Percentiles rank a stretch among this genome's conserved stretches.
These are phyloP conservation scores for Quadriops clusia DNA, from an alignment of 2,888 invertebrate genomes.

Conservation along the genomic window DNA sequence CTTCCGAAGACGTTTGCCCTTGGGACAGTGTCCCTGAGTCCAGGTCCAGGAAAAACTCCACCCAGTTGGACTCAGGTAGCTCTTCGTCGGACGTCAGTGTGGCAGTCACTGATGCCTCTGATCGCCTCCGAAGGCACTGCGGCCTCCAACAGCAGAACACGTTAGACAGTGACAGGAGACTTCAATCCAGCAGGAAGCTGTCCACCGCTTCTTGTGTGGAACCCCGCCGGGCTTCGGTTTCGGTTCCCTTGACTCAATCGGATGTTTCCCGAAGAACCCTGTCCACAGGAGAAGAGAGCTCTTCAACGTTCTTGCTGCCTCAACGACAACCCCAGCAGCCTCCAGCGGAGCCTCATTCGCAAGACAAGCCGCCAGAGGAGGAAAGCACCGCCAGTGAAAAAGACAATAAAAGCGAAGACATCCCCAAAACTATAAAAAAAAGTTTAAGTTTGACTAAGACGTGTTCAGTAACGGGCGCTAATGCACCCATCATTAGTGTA, in stretches of 20 bases:
- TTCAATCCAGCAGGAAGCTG: constrained; percentile 27
- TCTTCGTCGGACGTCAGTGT: constrained; percentile 66
- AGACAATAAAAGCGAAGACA: constrained; percentile 28
- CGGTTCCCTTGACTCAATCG: constrained; percentile 31
- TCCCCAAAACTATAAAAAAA: constrained; percentile 32
- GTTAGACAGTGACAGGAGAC: constrained; percentile 43
- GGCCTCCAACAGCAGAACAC: constrained; percentile 56
- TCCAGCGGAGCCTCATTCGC: constrained; percentile 35
- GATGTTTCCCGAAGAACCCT: no score
- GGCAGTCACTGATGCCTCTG: constrained; percentile 42
- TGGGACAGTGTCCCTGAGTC: constrained; percentile 36
- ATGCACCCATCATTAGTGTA: constrained; percentile 56
- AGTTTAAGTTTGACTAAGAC: constrained; percentile 34
- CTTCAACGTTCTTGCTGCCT: neutral
- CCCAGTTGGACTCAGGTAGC: constrained; percentile 55
- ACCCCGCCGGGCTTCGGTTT: constrained; percentile 35
- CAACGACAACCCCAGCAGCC: constrained; percentile 14
- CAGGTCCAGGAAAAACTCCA: constrained; percentile 46
- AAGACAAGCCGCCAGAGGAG: constrained; percentile 19
- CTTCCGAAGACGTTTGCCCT: constrained; percentile 47
- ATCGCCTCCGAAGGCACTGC: constrained; percentile 50
- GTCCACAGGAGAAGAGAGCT: constrained; percentile 4
- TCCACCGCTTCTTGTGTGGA: constrained; percentile 30
- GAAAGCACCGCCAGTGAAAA: constrained; percentile 25
- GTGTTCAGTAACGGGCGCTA: constrained; percentile 32